Evolutionary conservation across 2,888 invertebrate genomes (phyloP), one percentile per base, ranked within the genome.

Genomic region (Opisthograptis luteolata): DNA sequence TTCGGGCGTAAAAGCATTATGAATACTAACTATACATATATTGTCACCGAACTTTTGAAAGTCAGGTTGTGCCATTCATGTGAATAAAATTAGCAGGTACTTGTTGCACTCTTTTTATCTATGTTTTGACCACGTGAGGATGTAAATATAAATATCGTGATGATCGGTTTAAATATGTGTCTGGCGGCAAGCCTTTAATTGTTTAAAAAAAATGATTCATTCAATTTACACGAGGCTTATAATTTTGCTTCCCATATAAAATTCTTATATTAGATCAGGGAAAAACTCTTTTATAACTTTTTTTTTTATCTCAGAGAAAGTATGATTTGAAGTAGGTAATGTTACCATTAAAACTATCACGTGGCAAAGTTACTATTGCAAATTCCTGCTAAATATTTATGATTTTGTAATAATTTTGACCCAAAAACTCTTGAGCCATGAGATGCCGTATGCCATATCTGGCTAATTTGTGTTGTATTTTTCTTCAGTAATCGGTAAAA

Each of bases 41-140:
- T 53, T 51, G 31, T n/a, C n/a, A n/a, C 62, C 64, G 62, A 70
- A 49, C 70, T 48, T 64, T 64, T 68, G 72, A 76, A 75, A 74
- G 75, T 73, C 78, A 69, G 62, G 53, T 57, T 58, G 66, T 58
- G 66, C 60, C 78, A 64, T 70, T 75, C 79, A 76, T 73, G 77
- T 64, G 60, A 46, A 52, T 64, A 52, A 51, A n/a, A n/a, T n/a
- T n/a, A n/a, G n/a, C n/a, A n/a, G n/a, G 52, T 54, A 59, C 60
- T 72, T 73, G 68, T 73, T 70, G 62, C 63, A 62, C 53, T 70
- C 66, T 68, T 68, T 67, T 64, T 64, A 52, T 64, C 64, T 57
- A 58, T 61, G 55, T 66, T 63, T 55, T 50, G 55, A 52, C 60
- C 55, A 51, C 43, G 24, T 32, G 31, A 47, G 30, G 51, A 47